Percentiles rank a stretch among this genome's conserved stretches.
Conservation (phyloP, 2,113 vertebrate genomes). For the Eulemur macaco region DNA sequence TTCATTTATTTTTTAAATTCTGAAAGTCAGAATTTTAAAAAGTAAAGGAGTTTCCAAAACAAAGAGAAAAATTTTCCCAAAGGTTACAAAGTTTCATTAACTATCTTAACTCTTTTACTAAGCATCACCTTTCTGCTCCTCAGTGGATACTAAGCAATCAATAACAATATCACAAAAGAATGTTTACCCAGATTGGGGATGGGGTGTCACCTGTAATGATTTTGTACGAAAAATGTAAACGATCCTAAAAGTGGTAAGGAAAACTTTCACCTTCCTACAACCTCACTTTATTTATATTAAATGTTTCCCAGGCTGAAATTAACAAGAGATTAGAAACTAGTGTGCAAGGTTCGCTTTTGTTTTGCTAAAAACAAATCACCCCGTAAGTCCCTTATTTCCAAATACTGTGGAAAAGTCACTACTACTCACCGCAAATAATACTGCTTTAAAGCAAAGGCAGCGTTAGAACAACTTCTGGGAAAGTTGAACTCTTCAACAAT, state of each 20-base stretch:
- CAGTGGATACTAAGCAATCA: conserved; percentile 61
- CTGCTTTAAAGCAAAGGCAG: conserved; percentile 99
- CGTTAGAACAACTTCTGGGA: conserved; percentile 98
- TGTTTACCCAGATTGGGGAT: conserved; percentile 70
- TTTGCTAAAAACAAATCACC: conserved; percentile 60
- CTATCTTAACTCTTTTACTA: conserved; percentile 67
- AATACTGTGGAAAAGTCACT: conserved; percentile 80
- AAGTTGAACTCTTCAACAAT: conserved; percentile 99
- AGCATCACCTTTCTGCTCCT: conserved; percentile 70
- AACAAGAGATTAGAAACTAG: conserved; percentile 58
- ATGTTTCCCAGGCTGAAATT: conserved; percentile 10
- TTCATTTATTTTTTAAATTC: conserved; percentile 51
- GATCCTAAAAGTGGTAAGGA: conserved; percentile 52
- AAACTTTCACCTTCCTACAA: conserved; percentile 32
- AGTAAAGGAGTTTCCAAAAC: conserved; percentile 77
- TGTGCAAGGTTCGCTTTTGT: conserved; percentile 13
- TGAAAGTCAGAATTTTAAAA: conserved; percentile 50
- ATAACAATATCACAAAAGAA: conserved; percentile 82
- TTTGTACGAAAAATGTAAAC: conserved; percentile 78
- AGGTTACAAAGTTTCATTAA: conserved; percentile 83
- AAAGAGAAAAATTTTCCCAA: conserved; percentile 75
- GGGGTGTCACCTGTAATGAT: conserved; percentile 74
- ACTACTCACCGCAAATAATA: conserved; percentile 99
- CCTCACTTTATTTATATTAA: neutral
- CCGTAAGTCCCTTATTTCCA: conserved; percentile 70